These are phyloP conservation scores for Tenthredo livida DNA, from an alignment of 2,888 invertebrate species.

Conservation along the genomic window DNA sequence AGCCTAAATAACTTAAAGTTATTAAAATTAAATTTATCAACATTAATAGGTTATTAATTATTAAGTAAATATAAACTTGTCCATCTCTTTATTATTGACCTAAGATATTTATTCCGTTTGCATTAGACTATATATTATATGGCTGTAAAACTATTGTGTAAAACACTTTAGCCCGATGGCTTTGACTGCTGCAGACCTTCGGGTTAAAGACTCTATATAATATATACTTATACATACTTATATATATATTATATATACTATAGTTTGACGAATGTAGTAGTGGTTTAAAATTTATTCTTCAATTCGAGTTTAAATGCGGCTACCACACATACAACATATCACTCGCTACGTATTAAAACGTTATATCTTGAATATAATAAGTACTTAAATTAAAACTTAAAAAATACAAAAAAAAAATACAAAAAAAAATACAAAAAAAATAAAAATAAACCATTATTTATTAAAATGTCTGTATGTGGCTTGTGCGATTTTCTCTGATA, in stretches of 20 bases:
- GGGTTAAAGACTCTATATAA: slow-evolving; percentile 38
- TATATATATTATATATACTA: background rate
- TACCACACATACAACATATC: slow-evolving; percentile 51
- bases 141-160: slow-evolving; percentile 37
- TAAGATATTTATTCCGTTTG: slow-evolving; percentile 51
- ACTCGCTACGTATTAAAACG: slow-evolving; percentile 56
- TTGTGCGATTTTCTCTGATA: slow-evolving; percentile 51
- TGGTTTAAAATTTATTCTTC: slow-evolving; percentile 50
- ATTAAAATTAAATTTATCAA: slow-evolving; percentile 35
- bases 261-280: slow-evolving; percentile 46
- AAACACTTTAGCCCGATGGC: slow-evolving; percentile 39
- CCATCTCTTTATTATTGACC: slow-evolving; percentile 32
- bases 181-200: slow-evolving; percentile 2
- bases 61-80: slow-evolving; percentile 42
- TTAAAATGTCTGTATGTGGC: slow-evolving; percentile 56
- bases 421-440: slow-evolving; percentile 24
- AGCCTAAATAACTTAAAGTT: slow-evolving; percentile 49
- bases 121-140: slow-evolving; percentile 48
- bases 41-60: slow-evolving; percentile 40
- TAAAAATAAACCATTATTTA: slow-evolving; percentile 50
- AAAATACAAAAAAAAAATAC: background rate
- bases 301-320: slow-evolving; percentile 41
- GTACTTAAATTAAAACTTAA: slow-evolving; percentile 40
- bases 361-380: slow-evolving; percentile 46
- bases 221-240: background rate